These are phyloP conservation scores for Silvanus unidentatus DNA, from an alignment of 2,888 invertebrate species.

Conservation along the genomic window DNA sequence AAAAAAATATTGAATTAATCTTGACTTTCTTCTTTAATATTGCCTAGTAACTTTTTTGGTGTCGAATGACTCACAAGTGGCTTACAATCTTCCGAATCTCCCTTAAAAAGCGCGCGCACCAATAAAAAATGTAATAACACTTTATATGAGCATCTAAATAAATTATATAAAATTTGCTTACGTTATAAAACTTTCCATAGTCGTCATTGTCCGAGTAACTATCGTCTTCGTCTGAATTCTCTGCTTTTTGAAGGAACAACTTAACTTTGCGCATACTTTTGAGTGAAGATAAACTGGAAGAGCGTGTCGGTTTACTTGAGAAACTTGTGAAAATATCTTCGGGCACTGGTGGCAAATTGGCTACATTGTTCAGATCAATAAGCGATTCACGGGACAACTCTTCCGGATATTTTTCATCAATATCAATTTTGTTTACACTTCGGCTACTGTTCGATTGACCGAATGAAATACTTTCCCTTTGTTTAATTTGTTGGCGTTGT, in stretches of 20 bases:
- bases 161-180: background rate
- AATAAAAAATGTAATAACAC: no score
- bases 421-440: conserved; percentile 42
- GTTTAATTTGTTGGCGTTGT: conserved; percentile 18
- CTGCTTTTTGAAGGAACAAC: conserved; percentile 45
- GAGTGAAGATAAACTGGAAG: conserved; percentile 46
- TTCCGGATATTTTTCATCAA: conserved; percentile 49
- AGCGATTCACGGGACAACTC: conserved; percentile 46
- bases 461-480: conserved; percentile 24
- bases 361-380: conserved; percentile 44
- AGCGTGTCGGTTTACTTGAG: conserved; percentile 41
- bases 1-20: conserved; percentile 15
- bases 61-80: conserved; percentile 16
- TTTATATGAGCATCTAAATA: no score
- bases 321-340: conserved; percentile 47
- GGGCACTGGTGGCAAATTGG: conserved; percentile 46
- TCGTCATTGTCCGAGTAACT: conserved; percentile 42
- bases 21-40: conserved; percentile 41
- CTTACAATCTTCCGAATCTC: conserved; percentile 35
- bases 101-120: conserved; percentile 33
- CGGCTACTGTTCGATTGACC: conserved; percentile 31
- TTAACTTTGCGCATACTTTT: conserved; percentile 48
- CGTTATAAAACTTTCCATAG: conserved; percentile 18
- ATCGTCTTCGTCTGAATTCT: conserved; percentile 44
- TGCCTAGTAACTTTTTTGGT: conserved; percentile 39